Base-by-base conservation (phyloP, 2,888 invertebrate genomes). In the Drosophila helvetica region DNA sequence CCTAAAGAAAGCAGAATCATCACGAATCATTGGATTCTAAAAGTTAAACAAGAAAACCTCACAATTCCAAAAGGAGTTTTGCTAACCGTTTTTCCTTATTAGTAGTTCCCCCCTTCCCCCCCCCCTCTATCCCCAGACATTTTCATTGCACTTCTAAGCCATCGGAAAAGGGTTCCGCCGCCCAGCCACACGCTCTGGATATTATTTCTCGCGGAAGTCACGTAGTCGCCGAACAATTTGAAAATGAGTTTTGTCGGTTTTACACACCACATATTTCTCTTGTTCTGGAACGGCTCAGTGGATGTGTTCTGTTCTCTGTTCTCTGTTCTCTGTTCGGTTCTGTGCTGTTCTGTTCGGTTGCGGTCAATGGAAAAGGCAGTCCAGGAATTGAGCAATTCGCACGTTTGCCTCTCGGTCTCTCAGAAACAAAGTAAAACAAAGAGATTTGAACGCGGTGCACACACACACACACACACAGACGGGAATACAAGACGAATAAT, bases 221-320 rank as follows among this genome's bases (percentile, higher is more conserved):
- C 86, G 86, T 86, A 83, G 78, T 76, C 73, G 73, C 53, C 67
- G 86, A 85, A 76, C 85, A 81, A 88, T 86, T 88, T 86, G 80
- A 80, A 86, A 86, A 86, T 86, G 82, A 81, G 87, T 88, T 86
- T 86, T 85, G 85, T 83, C 86, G 86, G 87, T 88, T 88, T 88
- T 86, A 84, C 86, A 86, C 87, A 38, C 68, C 56, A 54, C 50
- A 45, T 63, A 66, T 48, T 62, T 62, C 27, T 67, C 65, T 67
- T 66, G 68, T 48, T 66, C 66, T 65, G 64, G 56, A 55, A 25
- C 10, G 25, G 19, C 15, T 19, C 63, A 68, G 58, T 51, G 58
- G 7, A 15, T 38, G 38, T 22, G 22, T 38, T 15, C 33, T 38
- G 33, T 38, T 15, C 33, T 38, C 33, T 12, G 33, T 30, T 30